Percentiles rank a stretch among this genome's conserved stretches.
Conservation (phyloP, 2,888 invertebrate genomes). For the Anorthoa munda region DNA sequence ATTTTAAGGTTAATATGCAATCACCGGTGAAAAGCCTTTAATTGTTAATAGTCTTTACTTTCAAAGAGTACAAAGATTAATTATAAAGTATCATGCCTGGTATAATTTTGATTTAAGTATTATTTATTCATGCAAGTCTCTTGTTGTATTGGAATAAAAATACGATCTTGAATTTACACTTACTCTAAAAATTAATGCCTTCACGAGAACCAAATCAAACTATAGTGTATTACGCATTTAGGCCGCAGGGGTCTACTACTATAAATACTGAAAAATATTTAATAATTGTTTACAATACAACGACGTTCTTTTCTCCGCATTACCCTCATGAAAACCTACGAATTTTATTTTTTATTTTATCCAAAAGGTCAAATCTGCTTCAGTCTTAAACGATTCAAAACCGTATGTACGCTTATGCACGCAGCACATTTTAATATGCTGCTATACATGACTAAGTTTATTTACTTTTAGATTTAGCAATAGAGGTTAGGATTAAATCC, state of each 20-base stretch:
- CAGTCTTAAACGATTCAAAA: conserved; percentile 59
- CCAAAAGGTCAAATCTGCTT: conserved; percentile 46
- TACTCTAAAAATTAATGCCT: neutral
- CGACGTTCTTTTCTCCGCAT: neutral
- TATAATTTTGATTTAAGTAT: no score
- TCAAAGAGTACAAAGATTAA: no score
- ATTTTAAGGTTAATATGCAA: no score
- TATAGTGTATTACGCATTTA: conserved; percentile 20
- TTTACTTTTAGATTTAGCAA: conserved; percentile 35
- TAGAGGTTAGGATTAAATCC: conserved; percentile 50
- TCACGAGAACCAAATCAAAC: neutral
- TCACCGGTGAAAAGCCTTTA: no score
- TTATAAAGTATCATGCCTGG: no score
- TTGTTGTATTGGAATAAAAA: neutral
- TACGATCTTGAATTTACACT: neutral
- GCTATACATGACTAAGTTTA: conserved; percentile 13
- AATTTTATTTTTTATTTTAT: conserved; percentile 1
- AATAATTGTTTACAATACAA: neutral
- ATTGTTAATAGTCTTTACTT: no score
- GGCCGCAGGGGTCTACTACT: no score
- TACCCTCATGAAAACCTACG: conserved; percentile 11
- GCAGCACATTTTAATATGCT: conserved; percentile 6
- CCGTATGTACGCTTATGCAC: conserved; percentile 19
- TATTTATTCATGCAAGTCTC: no score
- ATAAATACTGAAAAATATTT: conserved; percentile 8